Evolutionary conservation across 2,113 vertebrate species (phyloP).

Genomic region (Hypocryptadius cinnamomeus): DNA sequence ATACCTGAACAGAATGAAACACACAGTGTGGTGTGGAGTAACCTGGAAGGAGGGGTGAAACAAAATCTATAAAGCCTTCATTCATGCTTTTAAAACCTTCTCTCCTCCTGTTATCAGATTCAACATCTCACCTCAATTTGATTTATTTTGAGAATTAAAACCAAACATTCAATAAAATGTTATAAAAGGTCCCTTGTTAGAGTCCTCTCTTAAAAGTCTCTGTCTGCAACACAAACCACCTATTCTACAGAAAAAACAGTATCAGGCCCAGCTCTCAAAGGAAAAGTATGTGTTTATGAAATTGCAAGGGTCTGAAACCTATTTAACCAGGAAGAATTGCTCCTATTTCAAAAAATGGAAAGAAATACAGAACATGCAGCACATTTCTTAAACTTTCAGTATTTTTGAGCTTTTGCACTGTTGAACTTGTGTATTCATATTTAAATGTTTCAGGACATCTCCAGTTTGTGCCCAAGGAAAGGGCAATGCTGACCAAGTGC

Average conservation of each 20-base stretch:
- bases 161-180: not conserved
- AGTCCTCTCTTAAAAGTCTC: not conserved
- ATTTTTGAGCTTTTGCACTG: not conserved
- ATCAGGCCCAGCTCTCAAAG: not conserved
- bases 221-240: not conserved
- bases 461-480: not conserved
- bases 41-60: not conserved
- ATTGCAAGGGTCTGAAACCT: not conserved
- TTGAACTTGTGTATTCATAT: not conserved
- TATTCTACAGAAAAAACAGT: not conserved
- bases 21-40: not conserved
- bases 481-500: not conserved
- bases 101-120: not conserved
- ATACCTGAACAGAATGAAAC: not conserved
- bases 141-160: not conserved
- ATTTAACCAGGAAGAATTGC: not conserved
- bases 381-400: not conserved
- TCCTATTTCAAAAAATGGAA: not conserved
- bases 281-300: not conserved
- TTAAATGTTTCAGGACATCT: constrained; percentile 10
- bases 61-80: not conserved
- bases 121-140: not conserved
- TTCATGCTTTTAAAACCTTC: not conserved
- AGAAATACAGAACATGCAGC: not conserved
- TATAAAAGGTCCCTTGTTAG: not conserved